Conservation (phyloP, 2,797 vertebrate genomes). For the Chaenodraco wilsoni region DNA sequence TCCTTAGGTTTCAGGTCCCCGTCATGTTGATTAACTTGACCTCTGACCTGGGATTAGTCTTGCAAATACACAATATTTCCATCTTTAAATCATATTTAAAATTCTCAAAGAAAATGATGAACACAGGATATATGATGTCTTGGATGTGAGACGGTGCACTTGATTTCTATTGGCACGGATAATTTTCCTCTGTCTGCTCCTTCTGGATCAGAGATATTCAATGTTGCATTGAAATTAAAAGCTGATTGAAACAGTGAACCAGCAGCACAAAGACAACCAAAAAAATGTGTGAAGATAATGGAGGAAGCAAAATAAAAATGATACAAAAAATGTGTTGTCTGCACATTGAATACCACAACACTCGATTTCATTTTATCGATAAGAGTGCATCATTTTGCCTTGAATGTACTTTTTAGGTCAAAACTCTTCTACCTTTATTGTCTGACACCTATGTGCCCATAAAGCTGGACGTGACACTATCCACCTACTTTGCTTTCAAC, state of each 20-base stretch:
- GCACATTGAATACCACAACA: neutral
- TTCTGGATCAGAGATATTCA: neutral
- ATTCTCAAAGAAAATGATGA: neutral
- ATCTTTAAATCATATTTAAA: neutral
- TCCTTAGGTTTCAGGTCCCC: neutral
- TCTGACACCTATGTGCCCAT: neutral
- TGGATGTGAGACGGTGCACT: neutral
- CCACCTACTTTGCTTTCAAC: neutral
- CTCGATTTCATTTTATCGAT: too few species aligned
- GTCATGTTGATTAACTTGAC: neutral
- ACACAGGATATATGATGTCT: neutral
- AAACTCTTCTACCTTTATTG: neutral
- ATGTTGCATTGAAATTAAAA: neutral
- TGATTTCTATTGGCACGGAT: neutral
- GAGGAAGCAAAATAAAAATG: neutral
- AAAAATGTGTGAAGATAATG: neutral
- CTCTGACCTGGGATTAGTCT: slow-evolving; percentile 22
- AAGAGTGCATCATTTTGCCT: neutral
- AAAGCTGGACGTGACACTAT: neutral
- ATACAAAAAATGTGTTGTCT: neutral
- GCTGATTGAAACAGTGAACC: neutral
- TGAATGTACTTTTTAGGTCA: neutral
- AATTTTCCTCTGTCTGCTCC: neutral
- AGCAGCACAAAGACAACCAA: neutral
- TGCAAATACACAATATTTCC: slow-evolving; percentile 4